A percentile compares a stretch with the other conserved stretches of the same genome.
Conservation (phyloP, 2,797 vertebrate genomes). For the Gobio occitaniae region DNA sequence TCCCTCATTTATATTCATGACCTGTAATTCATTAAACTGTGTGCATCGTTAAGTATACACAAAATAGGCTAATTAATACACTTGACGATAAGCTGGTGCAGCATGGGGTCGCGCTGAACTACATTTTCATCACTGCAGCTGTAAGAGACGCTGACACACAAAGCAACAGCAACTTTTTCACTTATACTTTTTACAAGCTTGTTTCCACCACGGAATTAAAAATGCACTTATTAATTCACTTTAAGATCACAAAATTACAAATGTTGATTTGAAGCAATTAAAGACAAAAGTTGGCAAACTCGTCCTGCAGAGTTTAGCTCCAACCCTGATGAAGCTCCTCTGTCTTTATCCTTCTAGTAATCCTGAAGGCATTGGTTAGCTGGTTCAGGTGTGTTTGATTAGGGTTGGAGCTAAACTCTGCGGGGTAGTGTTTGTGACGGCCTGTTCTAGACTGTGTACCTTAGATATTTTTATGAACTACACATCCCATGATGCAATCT, state of each 20-base stretch:
- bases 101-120: conserved; percentile 23
- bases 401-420: too few species aligned
- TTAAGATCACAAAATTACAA: background rate
- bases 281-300: background rate
- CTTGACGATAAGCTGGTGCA: conserved; percentile 70
- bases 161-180: background rate
- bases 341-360: too few species aligned
- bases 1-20: conserved; percentile 72
- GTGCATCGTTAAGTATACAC: conserved; percentile 76
- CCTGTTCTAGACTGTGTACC: background rate
- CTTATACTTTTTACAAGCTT: background rate
- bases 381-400: too few species aligned
- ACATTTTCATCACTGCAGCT: background rate
- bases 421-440: too few species aligned
- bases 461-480: background rate
- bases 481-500: conserved; percentile 1
- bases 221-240: background rate
- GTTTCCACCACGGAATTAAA: background rate
- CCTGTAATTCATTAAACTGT: conserved; percentile 77
- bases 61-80: conserved; percentile 82
- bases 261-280: background rate
- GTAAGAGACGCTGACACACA: conserved; percentile 7
- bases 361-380: too few species aligned
- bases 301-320: too few species aligned
- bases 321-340: too few species aligned